phyloP scores from a whole-genome alignment of 2,113 vertebrate species.

The Sphaerodactylus townsendi region DNA sequence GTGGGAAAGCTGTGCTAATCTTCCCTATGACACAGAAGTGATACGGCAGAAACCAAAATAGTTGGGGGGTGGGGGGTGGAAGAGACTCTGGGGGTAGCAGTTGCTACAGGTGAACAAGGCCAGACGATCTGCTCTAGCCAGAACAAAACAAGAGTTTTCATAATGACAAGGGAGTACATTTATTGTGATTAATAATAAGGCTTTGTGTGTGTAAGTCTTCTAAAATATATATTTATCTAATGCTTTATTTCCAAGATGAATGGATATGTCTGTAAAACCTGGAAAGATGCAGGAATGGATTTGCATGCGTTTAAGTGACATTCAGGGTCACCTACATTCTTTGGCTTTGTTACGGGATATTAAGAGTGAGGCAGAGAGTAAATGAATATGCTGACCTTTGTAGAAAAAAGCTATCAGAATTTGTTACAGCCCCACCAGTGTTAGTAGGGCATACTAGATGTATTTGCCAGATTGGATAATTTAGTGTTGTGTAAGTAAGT shows the following conservation, averaged over 20 bases:
- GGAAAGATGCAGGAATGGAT: slow-evolving; percentile 52
- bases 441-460: background rate
- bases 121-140: slow-evolving; percentile 26
- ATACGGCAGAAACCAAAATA: slow-evolving; percentile 54
- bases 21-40: slow-evolving; percentile 45
- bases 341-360: slow-evolving; percentile 10
- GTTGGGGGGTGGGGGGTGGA: slow-evolving; percentile 7
- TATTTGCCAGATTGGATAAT: background rate
- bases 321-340: slow-evolving; percentile 30
- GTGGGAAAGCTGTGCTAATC: slow-evolving; percentile 70
- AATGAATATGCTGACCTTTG: slow-evolving; percentile 29
- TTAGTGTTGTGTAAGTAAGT: background rate
- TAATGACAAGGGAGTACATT: slow-evolving; percentile 43
- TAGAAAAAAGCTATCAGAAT: background rate
- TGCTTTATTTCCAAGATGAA: slow-evolving; percentile 51
- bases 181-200: slow-evolving; percentile 29
- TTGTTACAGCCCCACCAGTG: background rate
- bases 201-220: background rate
- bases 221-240: background rate
- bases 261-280: slow-evolving; percentile 34
- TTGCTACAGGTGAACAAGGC: slow-evolving; percentile 60
- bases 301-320: slow-evolving; percentile 27
- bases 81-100: slow-evolving; percentile 33
- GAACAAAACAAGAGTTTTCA: background rate
- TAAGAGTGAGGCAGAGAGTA: slow-evolving; percentile 19